Conservation (phyloP, 1,140 invertebrate genomes). For the Drosophila simulans region DNA sequence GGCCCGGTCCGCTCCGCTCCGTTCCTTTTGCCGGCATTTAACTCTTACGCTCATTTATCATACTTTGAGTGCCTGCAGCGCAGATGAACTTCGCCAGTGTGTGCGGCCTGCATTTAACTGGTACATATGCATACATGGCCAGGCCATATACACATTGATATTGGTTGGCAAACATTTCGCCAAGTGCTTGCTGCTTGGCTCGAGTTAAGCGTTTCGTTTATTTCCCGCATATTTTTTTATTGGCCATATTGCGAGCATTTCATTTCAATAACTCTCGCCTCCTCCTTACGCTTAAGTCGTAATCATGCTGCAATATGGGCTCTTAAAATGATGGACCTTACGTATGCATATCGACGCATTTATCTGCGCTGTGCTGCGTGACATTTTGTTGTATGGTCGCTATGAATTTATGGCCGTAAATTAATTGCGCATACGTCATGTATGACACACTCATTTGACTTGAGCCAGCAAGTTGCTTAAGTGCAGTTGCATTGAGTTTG, state of each 20-base stretch:
- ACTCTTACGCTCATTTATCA: slow-evolving; percentile 79
- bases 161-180: slow-evolving; percentile 64
- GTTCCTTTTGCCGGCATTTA: slow-evolving; percentile 65
- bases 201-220: slow-evolving; percentile 65
- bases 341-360: slow-evolving; percentile 1
- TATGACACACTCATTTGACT: slow-evolving; percentile 56
- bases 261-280: slow-evolving; percentile 66
- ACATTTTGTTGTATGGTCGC: slow-evolving; percentile 40
- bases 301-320: slow-evolving; percentile 69
- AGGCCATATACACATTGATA: slow-evolving; percentile 20
- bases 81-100: slow-evolving; percentile 53
- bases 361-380: slow-evolving; percentile 9
- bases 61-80: slow-evolving; percentile 67
- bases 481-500: slow-evolving; percentile 2
- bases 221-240: slow-evolving; percentile 76
- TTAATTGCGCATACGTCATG: slow-evolving; percentile 76
- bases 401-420: slow-evolving; percentile 64
- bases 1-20: slow-evolving; percentile 8
- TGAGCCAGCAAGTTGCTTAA: slow-evolving; percentile 22
- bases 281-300: slow-evolving; percentile 58
- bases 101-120: slow-evolving; percentile 52
- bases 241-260: slow-evolving; percentile 72
- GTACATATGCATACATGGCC: slow-evolving; percentile 30
- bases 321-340: slow-evolving; percentile 65
- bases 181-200: slow-evolving; percentile 49